These are phyloP conservation scores for Lepidurus apus DNA, from an alignment of 1,140 invertebrate species.

Conservation along the genomic window DNA sequence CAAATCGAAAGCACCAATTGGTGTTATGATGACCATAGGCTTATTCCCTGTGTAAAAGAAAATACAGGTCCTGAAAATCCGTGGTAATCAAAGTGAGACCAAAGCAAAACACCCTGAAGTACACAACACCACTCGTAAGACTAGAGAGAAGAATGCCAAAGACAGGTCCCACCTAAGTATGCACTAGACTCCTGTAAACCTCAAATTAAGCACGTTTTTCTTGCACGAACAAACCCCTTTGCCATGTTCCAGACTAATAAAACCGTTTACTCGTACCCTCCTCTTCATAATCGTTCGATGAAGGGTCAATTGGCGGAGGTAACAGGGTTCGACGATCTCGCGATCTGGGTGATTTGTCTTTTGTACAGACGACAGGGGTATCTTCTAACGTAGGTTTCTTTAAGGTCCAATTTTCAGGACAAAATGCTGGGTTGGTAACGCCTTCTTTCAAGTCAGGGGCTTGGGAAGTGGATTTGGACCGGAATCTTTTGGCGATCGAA, in stretches of 20 bases:
- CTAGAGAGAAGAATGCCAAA: neutral
- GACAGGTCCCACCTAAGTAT: too few species aligned
- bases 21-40: slow-evolving; percentile 13
- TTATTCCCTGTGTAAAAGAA: neutral
- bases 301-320: neutral
- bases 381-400: slow-evolving; percentile 26
- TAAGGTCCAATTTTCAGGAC: neutral
- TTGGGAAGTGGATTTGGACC: slow-evolving; percentile 26
- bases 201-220: neutral
- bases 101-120: neutral
- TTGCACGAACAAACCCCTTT: neutral
- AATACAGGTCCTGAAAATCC: neutral
- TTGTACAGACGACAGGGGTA: neutral
- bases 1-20: neutral
- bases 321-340: neutral
- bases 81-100: neutral
- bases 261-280: neutral
- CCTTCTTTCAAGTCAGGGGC: slow-evolving; percentile 23
- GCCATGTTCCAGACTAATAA: neutral
- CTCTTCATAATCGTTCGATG: neutral
- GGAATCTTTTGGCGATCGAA: neutral
- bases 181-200: neutral
- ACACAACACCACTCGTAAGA: neutral
- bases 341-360: neutral
- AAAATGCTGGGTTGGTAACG: slow-evolving; percentile 10